A percentile compares a stretch with the other conserved stretches of the same genome.
phyloP scores from a whole-genome alignment of 1,140 invertebrate species.

The Tenebrio molitor region DNA sequence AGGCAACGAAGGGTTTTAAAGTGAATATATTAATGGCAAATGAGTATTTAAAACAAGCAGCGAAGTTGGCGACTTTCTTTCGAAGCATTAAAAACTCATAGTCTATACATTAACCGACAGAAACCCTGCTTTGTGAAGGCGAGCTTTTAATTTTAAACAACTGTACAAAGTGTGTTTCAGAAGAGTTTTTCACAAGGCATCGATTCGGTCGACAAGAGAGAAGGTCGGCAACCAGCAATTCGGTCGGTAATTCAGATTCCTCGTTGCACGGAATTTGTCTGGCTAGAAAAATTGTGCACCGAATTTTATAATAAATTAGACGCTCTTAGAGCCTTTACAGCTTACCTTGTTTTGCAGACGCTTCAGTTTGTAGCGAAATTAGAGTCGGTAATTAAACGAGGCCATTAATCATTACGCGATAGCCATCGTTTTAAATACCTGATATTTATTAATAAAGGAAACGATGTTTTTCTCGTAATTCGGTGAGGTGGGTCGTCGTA shows the following conservation, averaged over 20 bases:
- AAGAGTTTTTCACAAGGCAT: no score
- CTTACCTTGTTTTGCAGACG: constrained; percentile 2
- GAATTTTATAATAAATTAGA: no score
- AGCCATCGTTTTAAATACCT: background rate
- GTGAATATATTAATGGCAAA: constrained; percentile 16
- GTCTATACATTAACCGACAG: constrained; percentile 5
- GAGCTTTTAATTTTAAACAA: no score
- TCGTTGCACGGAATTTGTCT: no score
- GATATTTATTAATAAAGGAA: constrained; percentile 23
- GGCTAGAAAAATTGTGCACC: no score
- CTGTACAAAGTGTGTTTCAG: no score
- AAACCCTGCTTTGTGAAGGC: background rate
- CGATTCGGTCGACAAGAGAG: no score
- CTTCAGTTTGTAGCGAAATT: constrained; percentile 4
- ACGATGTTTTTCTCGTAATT: constrained; percentile 2
- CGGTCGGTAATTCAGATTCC: no score
- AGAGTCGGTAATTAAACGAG: constrained; percentile 20
- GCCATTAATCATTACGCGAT: constrained; percentile 19
- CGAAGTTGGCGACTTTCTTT: background rate
- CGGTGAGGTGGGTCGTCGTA: no score
- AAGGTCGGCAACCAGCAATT: no score
- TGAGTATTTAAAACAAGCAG: background rate
- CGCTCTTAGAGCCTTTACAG: background rate
- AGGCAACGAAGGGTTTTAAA: background rate
- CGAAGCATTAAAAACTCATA: constrained; percentile 6